Evolutionary conservation across 53 echinoderm and acorn worm species (phyloP).

Genomic region (Apostichopus leukothele): DNA sequence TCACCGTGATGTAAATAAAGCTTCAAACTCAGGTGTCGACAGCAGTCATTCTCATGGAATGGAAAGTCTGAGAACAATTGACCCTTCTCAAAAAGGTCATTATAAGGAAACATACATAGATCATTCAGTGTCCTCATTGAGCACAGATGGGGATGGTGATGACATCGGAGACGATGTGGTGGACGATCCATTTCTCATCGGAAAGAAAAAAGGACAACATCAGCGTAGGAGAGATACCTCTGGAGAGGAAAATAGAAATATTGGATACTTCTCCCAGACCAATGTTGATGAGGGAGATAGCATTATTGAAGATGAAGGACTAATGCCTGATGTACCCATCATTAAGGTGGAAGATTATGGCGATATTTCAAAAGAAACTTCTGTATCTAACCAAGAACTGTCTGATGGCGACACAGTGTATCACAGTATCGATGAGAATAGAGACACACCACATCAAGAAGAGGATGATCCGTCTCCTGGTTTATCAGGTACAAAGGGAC

Average conservation of each 20-base stretch:
- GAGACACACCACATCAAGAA: no score
- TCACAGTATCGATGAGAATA: not conserved
- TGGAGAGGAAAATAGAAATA: not conserved
- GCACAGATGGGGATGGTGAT: slow-evolving; percentile 27
- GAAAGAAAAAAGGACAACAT: not conserved
- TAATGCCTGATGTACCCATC: not conserved
- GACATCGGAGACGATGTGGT: not conserved
- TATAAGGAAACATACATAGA: slow-evolving; percentile 35
- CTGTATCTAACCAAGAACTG: no score
- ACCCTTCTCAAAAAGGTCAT: slow-evolving; percentile 22
- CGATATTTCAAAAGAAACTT: not conserved
- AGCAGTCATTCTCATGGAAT: not conserved
- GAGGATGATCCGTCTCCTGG: no score
- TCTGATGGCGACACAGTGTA: no score
- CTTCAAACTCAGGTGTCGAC: no score
- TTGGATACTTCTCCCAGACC: slow-evolving; percentile 18
- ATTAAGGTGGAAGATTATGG: slow-evolving; percentile 30
- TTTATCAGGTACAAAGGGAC: no score
- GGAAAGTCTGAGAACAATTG: not conserved
- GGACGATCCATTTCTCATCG: not conserved
- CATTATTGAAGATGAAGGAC: not conserved
- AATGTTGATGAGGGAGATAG: slow-evolving; percentile 8
- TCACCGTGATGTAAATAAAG: no score
- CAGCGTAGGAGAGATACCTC: not conserved
- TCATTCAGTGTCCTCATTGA: slow-evolving; percentile 29